These are phyloP conservation scores for Hemicentrotus pulcherrimus DNA, from an alignment of 35 echinoderm and acorn worm species.

Conservation along the genomic window DNA sequence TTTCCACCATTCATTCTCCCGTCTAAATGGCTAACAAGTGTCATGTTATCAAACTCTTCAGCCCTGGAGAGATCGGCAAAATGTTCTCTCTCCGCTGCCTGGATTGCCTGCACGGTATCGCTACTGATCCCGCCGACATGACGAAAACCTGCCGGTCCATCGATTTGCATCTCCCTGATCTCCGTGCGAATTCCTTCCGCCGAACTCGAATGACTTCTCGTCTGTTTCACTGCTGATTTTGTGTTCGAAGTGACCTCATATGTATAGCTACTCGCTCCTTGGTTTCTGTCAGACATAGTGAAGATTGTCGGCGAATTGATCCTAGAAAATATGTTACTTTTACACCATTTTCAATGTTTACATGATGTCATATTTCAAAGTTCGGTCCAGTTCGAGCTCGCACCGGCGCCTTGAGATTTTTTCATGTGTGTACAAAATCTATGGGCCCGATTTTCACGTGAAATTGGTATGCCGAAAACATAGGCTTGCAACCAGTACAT, in stretches of 20 bases:
- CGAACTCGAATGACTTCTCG: constrained; percentile 40
- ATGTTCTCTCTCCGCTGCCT: constrained; percentile 80
- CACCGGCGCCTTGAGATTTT: constrained; percentile 4
- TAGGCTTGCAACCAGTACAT: background rate
- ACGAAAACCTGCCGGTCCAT: constrained; percentile 72
- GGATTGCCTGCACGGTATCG: constrained; percentile 81
- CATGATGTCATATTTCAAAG: constrained; percentile 21
- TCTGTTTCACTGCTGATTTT: constrained; percentile 23
- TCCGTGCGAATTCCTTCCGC: constrained; percentile 41
- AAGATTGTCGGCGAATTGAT: background rate
- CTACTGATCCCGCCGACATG: constrained; percentile 81
- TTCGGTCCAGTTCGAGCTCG: background rate
- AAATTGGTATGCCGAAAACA: background rate
- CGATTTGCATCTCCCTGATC: constrained; percentile 63
- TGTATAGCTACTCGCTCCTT: constrained; percentile 28
- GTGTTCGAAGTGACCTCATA: background rate
- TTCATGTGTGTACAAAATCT: background rate
- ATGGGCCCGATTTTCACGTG: constrained; percentile 40
- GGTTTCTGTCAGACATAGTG: constrained; percentile 44
- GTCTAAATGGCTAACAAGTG: constrained; percentile 53
- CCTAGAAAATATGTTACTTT: constrained; percentile 1
- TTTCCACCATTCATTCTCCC: constrained; percentile 62
- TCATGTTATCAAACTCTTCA: constrained; percentile 62
- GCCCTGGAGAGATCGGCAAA: constrained; percentile 68
- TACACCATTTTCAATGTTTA: constrained; percentile 27